A percentile compares a stretch with the other conserved stretches of the same genome.
phyloP scores from a whole-genome alignment of 1,140 invertebrate species.

The Drosophila pseudoananassae region DNA sequence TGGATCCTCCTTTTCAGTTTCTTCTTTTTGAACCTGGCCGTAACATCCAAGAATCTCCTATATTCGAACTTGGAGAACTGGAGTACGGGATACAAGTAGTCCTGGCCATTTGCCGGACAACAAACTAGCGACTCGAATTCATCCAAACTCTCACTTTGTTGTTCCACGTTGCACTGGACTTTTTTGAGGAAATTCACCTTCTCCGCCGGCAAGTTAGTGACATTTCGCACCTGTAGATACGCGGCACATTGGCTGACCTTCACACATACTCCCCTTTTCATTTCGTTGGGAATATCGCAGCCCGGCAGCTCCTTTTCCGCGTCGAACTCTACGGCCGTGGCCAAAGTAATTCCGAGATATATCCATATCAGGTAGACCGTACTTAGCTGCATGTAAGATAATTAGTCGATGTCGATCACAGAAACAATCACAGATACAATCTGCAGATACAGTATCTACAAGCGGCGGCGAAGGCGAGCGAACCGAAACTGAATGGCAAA shows the following conservation, averaged over 20 bases:
- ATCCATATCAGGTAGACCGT: constrained; percentile 21
- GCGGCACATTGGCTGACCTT: constrained; percentile 66
- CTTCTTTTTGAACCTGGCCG: constrained; percentile 67
- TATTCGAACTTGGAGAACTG: constrained; percentile 80
- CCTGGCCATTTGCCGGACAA: constrained; percentile 75
- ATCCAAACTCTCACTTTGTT: not conserved
- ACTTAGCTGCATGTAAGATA: constrained; percentile 22
- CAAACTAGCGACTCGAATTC: constrained; percentile 64
- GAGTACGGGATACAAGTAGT: constrained; percentile 71
- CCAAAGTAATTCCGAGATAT: constrained; percentile 27
- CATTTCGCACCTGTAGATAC: constrained; percentile 73
- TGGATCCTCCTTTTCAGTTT: constrained; percentile 76
- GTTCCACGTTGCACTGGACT: constrained; percentile 67
- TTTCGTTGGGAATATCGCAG: constrained; percentile 79
- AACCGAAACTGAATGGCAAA: constrained; percentile 59
- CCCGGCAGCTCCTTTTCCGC: not conserved
- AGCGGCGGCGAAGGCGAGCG: constrained; percentile 39
- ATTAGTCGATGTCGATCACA: constrained; percentile 9
- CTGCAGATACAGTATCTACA: constrained; percentile 42
- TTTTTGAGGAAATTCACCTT: constrained; percentile 81
- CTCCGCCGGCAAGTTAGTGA: constrained; percentile 68
- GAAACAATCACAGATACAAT: not conserved
- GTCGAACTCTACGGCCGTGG: not conserved
- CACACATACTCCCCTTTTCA: constrained; percentile 67
- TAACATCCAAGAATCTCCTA: constrained; percentile 73